Base-by-base conservation (phyloP, 92 coral and sea anemone species). In the Parazoanthus swiftii region DNA sequence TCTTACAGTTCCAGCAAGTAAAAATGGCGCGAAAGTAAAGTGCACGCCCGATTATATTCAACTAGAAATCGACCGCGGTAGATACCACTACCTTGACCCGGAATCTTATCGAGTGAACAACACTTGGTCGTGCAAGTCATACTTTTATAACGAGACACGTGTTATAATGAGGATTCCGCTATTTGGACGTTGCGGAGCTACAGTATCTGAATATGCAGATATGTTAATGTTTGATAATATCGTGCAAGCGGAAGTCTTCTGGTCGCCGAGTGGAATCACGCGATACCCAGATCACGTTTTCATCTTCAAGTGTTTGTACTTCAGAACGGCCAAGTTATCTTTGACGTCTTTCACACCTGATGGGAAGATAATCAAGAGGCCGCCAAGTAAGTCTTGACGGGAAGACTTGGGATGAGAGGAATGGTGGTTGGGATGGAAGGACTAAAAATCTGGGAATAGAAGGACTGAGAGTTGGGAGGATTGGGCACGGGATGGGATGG, bases 311-410 rank as follows among this genome's bases (percentile, higher is more conserved):
- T 84, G 87, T 35, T 46, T 29, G 7, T 84, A 84, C 87, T 84
- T 84, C 87, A 84, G 87, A 50, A 84, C 87, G 26, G 87, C 87
- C 21, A 71, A 14, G 9, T 39, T 84, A 48, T 39, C 87, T 70
- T 46, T 84, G 43, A 44, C 29, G 33, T 84, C 87, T 46, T 84
- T 84, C 44, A 44, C 78, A 26, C 87, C 87, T 8, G 79, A 84
- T 71, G 87, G 77, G 39, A 84, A 84, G 11, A 70, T 84, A 7
- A 25, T 84, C 79, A 35, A 5, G 9, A 46, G 44, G 43, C 87
- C 77, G 29, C 87, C 87, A 84, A 84, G 87, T 84, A 51, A 84
- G 87, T 84, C 25, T 29, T 29, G 33, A 29, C 33, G 33, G 33
- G 33, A 29, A 29, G 33, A 29, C 33, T 29, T 0, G 0, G 43